Conservation (phyloP, 1,140 invertebrate species). For the Drosophila burlai region DNA sequence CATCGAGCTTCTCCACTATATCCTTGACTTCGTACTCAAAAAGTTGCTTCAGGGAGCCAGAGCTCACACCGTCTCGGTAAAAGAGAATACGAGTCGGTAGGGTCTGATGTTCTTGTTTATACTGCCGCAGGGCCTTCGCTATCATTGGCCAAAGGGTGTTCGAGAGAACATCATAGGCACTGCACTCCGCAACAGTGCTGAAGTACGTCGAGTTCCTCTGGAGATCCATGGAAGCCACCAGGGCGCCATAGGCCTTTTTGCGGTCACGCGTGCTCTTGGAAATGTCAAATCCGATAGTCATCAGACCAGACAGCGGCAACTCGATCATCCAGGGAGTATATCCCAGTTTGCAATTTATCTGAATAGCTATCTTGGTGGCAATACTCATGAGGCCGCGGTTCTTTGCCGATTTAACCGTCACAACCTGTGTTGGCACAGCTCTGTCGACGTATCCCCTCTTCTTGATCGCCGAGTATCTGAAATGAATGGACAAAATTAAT, state of each 20-base stretch:
- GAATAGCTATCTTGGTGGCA: conserved; percentile 94
- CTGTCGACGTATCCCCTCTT: conserved; percentile 93
- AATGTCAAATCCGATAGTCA: conserved; percentile 96
- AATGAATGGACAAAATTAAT: neutral
- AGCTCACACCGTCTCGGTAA: conserved; percentile 94
- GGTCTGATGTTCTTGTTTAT: conserved; percentile 74
- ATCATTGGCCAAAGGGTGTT: conserved; percentile 88
- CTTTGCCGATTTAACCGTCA: conserved; percentile 86
- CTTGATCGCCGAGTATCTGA: conserved; percentile 88
- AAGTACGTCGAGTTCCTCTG: conserved; percentile 87
- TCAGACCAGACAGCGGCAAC: conserved; percentile 89
- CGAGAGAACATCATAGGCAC: conserved; percentile 90
- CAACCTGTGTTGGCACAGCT: conserved; percentile 91
- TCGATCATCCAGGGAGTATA: conserved; percentile 93
- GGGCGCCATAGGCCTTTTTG: conserved; percentile 89
- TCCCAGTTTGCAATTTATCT: conserved; percentile 96
- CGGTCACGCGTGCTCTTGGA: conserved; percentile 91
- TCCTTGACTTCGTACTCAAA: conserved; percentile 82
- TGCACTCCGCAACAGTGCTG: conserved; percentile 87
- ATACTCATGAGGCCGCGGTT: conserved; percentile 88
- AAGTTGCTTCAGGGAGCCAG: conserved; percentile 92
- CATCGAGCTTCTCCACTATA: conserved; percentile 86
- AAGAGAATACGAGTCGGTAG: conserved; percentile 88
- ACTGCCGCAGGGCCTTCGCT: conserved; percentile 87
- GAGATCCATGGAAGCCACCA: conserved; percentile 92